Base-by-base conservation (phyloP, 1,140 invertebrate genomes). In the Drosophila nasuta region DNA sequence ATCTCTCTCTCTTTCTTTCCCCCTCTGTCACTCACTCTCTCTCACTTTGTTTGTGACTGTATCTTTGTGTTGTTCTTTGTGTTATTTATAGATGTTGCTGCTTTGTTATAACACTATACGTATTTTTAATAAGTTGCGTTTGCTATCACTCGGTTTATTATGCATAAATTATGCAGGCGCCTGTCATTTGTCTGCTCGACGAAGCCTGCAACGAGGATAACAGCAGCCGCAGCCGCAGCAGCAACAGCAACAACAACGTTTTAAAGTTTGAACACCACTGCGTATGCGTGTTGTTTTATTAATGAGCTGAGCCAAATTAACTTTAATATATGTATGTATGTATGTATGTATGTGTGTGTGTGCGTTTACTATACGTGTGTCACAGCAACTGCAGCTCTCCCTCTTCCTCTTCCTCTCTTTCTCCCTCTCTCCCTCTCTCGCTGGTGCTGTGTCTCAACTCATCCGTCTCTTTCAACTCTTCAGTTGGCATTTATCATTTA, bases 231-330 rank as follows among this genome's bases (percentile, higher is more conserved):
- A 20, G n/a, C 35, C 33, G 15, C 2, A 49, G 52, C 25, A 25
- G 30, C 48, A 8, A 6, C 52, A 51, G 28, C 25, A 28, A 35
- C 43, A 74, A 70, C 63, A 82, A 56, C 63, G 30, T 73, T 25
- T 81, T 75, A 78, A 85, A 75, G 76, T 88, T 80, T 82, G 65
- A 87, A 74, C 67, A 64, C 65, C 56, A 67, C 48, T 58, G 48
- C 17, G 17, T 25, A 11, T 54, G 65, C 58, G 59, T 30, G 63
- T 49, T 88, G 76, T 78, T 89, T 88, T 89, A 88, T 88, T 89
- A 88, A 88, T 89, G 85, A 88, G 85, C 83, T 81, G 80, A 70
- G 74, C 77, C 74, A 89, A 89, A 88, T 88, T 83, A 89, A 88
- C 77, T 89, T 89, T 75, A 83, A 89, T 89, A 68, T 81, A 82